Evolutionary conservation across 2,113 vertebrate species (phyloP), one percentile per base, ranked within the genome.

Genomic region (Gymnorhina tibicen): DNA sequence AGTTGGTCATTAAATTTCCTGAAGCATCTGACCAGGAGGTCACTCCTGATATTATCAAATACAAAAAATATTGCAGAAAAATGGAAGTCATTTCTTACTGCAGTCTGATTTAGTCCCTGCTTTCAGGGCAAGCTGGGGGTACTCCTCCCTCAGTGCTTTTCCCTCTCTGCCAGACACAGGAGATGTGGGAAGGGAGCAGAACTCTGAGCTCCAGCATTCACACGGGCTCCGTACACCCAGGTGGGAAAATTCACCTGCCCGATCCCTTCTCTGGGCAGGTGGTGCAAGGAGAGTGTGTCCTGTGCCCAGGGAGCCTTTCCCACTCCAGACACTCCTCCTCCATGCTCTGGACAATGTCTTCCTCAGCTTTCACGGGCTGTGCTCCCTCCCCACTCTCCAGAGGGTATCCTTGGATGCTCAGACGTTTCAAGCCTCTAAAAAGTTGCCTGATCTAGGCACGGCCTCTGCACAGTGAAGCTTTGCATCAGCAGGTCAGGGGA

Each of bases 141-240:
- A 10, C 37, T 87, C 22, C 17, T 37, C 35, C 46, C 53, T 37
- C 58, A 46, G 52, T 26, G 35, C 27, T 79, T 60, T 20, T 76
- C 37, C 39, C 33, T 72, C 59, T 52, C 47, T 79, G 62, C 37
- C 56, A 72, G 64, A 35, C 33, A 87, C 47, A 18, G 78, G 16
- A 85, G 39, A 59, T 18, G 23, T 2, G 2, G 62, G 66, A 85
- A 62, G 30, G 50, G 8, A 47, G 52, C 10, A 19, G 30, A 76
- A 73, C 20, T 47, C 63, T 0, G 2, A 82, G 62, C 76, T 92
- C 70, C 70, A 82, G 47, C n/a, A 64, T 30, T 87, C 50, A 39
- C 24, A 35, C 0, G 1, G 16, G 18, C 41, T 66, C 20, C 2
- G 1, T 20, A n/a, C 10, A 30, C 3, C 11, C 42, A 35, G 35